Evolutionary conservation across 30 jellyfish, hydroid and myxozoan species (phyloP), one percentile per base, ranked within the genome.

Genomic region (Hydractinia echinata): DNA sequence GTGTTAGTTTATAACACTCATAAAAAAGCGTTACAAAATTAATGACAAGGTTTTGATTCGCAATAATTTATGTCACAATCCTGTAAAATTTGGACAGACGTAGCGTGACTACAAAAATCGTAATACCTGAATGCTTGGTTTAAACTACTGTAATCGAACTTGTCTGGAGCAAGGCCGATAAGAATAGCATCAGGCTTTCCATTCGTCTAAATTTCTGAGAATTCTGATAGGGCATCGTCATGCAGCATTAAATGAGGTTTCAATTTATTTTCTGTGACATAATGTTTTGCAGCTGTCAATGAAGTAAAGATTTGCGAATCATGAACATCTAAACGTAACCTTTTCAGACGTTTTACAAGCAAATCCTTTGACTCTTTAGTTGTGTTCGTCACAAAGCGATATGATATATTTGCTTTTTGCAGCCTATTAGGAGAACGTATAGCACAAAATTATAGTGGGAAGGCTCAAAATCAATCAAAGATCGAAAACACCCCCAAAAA

Each of bases 171-270:
- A 5, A 81, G 54, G 14, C 88, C 88, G 61, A 81, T 54, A 5
- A 81, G 74, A 44, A 81, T 86, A 19, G 86, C 86, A 50, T 81
- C 53, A 13, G 86, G 86, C 21, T 81, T 53, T 7, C 16, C 52
- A 13, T 58, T 58, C 4, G 30, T 14, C 13, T 18, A 5, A 16
- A 51, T 53, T 0, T 48, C 72, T 18, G 18, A 51, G 69, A 81
- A 81, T 15, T 81, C 88, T 15, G 8, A 72, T 21, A 39, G n/a
- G 30, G 88, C 85, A 4, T 67, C 85, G 53, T 68, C 85, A 6
- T 39, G 48, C 10, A 81, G 49, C 16, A 81, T 19, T 73, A 66
- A 14, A 16, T 49, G 51, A 21, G 88, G 88, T 0, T 72, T 50
- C 19, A 81, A 68, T 6, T 21, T 66, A 39, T 21, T 66, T 53